Percentiles rank a stretch among this genome's conserved stretches.
These are phyloP conservation scores for Hyla sarda DNA, from an alignment of 2,113 vertebrate species.

Conservation along the genomic window DNA sequence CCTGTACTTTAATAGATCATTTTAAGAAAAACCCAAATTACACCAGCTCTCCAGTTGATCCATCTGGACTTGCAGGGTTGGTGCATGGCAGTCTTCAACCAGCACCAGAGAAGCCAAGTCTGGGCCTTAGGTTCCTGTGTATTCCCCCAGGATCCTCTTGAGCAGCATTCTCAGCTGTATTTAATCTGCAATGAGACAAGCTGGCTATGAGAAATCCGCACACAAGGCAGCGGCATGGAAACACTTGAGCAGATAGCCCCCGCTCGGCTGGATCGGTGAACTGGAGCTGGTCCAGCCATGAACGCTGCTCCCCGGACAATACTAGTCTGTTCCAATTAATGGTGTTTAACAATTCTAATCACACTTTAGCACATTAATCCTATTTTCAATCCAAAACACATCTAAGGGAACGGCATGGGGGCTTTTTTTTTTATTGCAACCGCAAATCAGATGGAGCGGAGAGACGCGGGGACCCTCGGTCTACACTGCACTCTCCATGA, in stretches of 20 bases:
- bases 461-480: constrained; percentile 81
- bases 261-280: constrained; percentile 86
- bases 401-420: constrained; percentile 87
- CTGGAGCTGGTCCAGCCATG: constrained; percentile 87
- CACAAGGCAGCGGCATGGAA: constrained; percentile 81
- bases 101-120: constrained; percentile 85
- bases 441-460: constrained; percentile 95
- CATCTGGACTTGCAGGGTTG: constrained; percentile 87
- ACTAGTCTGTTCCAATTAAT: constrained; percentile 95
- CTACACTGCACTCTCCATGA: constrained; percentile 94
- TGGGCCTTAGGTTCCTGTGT: constrained; percentile 95
- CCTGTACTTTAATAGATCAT: constrained; percentile 98
- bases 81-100: constrained; percentile 91
- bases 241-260: constrained; percentile 84
- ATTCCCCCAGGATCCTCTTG: constrained; percentile 88
- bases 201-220: constrained; percentile 93
- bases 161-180: constrained; percentile 99
- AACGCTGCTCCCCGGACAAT: constrained; percentile 82
- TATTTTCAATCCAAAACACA: constrained; percentile 98
- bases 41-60: constrained; percentile 86
- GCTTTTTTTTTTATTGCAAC: constrained; percentile 87
- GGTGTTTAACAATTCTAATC: constrained; percentile 99
- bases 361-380: constrained; percentile 99
- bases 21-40: constrained; percentile 89
- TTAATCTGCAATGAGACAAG: constrained; percentile 99